Percentiles rank a stretch among this genome's conserved stretches.
Conservation (phyloP, 2,797 vertebrate genomes). For the Nasua narica region DNA sequence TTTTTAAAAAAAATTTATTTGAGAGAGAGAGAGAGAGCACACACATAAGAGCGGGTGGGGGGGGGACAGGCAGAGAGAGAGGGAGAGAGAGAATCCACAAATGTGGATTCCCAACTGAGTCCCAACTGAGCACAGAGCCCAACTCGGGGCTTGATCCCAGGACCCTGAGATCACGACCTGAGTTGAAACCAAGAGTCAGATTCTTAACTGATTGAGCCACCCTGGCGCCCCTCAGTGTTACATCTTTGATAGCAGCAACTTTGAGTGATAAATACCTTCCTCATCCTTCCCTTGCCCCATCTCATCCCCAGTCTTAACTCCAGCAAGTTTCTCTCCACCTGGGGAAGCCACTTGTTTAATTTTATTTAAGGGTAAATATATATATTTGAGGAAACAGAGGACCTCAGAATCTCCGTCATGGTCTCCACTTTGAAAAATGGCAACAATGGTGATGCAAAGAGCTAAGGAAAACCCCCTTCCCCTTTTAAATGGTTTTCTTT, state of each 20-base stretch:
- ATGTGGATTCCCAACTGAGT: too few relatives aligned
- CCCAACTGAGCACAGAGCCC: too few relatives aligned
- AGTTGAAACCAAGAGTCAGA: too few relatives aligned
- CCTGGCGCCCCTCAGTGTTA: background rate
- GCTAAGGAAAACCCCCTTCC: background rate
- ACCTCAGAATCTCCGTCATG: background rate
- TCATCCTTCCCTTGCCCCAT: background rate
- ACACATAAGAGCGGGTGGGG: too few relatives aligned
- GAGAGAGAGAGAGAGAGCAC: too few relatives aligned
- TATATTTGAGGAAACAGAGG: background rate
- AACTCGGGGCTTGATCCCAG: too few relatives aligned
- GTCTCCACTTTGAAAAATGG: background rate
- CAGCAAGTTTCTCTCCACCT: background rate
- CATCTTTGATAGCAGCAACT: background rate
- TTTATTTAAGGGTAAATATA: background rate
- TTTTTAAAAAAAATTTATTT: too few relatives aligned
- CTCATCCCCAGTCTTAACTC: background rate
- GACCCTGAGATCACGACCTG: too few relatives aligned
- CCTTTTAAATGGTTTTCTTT: background rate
- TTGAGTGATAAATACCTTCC: too few relatives aligned
- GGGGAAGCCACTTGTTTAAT: background rate
- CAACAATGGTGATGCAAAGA: background rate
- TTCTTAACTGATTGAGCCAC: too few relatives aligned
- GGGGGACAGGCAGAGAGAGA: too few relatives aligned
- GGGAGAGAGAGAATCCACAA: too few relatives aligned